phyloP scores from a whole-genome alignment of 2,113 vertebrate genomes.

The Sapajus apella region DNA sequence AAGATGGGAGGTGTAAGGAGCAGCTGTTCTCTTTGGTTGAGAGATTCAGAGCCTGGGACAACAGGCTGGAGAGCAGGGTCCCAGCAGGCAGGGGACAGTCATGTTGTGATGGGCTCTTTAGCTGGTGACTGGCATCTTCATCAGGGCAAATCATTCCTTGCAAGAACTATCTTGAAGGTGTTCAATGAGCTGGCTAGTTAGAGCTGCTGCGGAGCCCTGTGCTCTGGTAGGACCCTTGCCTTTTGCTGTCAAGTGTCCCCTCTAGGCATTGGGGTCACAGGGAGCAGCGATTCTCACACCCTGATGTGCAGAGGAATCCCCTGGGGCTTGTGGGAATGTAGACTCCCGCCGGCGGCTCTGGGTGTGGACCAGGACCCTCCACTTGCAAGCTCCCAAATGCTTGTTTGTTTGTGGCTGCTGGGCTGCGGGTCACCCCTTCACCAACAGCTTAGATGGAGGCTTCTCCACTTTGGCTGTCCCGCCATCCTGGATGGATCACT shows the following conservation, averaged over 20 bases:
- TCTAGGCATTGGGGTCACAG: background rate
- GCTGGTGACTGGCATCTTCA: background rate
- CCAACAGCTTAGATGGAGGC: too few relatives aligned
- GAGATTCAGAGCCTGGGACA: background rate
- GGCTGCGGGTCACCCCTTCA: background rate
- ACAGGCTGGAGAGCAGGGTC: background rate
- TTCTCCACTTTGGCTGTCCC: rapidly evolving
- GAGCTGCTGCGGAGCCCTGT: background rate
- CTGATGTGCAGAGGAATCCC: too few relatives aligned
- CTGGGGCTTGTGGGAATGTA: background rate
- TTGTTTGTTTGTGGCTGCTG: background rate
- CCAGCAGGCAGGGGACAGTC: background rate
- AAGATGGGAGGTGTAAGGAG: background rate
- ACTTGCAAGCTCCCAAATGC: background rate
- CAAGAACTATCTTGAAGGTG: background rate
- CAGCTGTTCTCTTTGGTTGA: background rate
- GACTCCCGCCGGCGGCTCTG: background rate
- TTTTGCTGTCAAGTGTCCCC: background rate
- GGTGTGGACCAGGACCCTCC: background rate
- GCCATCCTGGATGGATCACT: background rate
- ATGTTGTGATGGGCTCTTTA: background rate
- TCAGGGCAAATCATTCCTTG: background rate
- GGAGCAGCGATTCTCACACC: background rate
- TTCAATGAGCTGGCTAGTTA: background rate
- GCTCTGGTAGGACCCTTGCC: background rate